Evolutionary conservation across 2,113 vertebrate species (phyloP).

Genomic region (Cygnus buccinator): DNA sequence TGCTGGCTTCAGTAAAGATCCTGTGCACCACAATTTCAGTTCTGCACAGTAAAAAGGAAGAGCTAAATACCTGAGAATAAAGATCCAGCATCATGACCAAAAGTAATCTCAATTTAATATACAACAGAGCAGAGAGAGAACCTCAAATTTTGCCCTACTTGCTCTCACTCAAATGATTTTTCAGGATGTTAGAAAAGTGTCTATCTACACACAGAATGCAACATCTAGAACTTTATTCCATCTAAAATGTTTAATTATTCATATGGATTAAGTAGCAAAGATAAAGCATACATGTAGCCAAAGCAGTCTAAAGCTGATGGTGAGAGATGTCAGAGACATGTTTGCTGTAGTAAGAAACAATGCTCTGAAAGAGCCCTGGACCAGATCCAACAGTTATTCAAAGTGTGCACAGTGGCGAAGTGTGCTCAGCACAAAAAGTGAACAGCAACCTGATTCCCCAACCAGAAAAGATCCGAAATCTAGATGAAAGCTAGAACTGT

Average conservation of each 20-base stretch:
- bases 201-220: neutral
- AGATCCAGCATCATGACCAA: neutral
- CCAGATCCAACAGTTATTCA: neutral
- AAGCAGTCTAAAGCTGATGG: neutral
- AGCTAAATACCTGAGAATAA: neutral
- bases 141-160: neutral
- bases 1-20: neutral
- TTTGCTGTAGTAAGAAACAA: neutral
- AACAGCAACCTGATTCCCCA: neutral
- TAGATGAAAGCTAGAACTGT: neutral
- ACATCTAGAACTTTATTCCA: neutral
- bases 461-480: neutral
- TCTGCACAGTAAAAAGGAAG: neutral
- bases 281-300: neutral
- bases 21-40: neutral
- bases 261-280: neutral
- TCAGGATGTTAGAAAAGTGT: neutral
- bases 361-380: neutral
- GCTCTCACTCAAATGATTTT: neutral
- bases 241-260: neutral
- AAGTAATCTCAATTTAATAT: neutral
- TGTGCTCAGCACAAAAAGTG: neutral
- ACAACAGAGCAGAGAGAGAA: neutral
- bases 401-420: neutral
- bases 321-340: neutral